Conservation (phyloP, 2,888 invertebrate genomes). For the Dendrolimus pini region DNA sequence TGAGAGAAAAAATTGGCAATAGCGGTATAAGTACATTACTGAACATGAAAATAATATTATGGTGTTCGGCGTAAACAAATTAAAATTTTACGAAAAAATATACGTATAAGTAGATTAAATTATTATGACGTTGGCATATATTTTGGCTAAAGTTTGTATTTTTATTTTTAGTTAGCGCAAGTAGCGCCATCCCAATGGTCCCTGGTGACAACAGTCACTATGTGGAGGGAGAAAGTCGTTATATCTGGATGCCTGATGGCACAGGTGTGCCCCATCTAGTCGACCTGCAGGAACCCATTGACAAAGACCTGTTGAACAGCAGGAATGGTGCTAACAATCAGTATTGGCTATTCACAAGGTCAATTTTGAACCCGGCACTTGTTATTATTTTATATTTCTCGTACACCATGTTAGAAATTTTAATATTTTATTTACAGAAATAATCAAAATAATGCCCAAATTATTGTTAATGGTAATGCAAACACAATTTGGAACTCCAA, state of each 20-base stretch:
- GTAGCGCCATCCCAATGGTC: slow-evolving; percentile 4
- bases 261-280: slow-evolving; percentile 28
- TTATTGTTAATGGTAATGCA: slow-evolving; percentile 35
- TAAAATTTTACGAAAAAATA: too few relatives aligned
- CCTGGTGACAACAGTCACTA: slow-evolving; percentile 35
- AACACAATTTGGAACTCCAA: slow-evolving; percentile 34
- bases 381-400: neutral
- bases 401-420: too few relatives aligned
- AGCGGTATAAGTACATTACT: too few relatives aligned
- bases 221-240: slow-evolving; percentile 34
- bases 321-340: slow-evolving; percentile 31
- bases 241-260: slow-evolving; percentile 42
- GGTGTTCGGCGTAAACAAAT: too few relatives aligned
- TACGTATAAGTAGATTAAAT: too few relatives aligned
- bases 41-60: too few relatives aligned
- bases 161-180: slow-evolving; percentile 5
- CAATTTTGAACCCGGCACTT: too few relatives aligned
- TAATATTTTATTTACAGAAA: slow-evolving; percentile 21
- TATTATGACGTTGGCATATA: too few relatives aligned
- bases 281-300: slow-evolving; percentile 29
- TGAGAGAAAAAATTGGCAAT: too few relatives aligned
- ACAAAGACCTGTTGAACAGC: slow-evolving; percentile 10
- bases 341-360: slow-evolving; percentile 35
- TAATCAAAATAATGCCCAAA: slow-evolving; percentile 30
- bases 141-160: too few relatives aligned